Conservation (phyloP, 2,797 vertebrate species). For the Scarus forsteni region DNA sequence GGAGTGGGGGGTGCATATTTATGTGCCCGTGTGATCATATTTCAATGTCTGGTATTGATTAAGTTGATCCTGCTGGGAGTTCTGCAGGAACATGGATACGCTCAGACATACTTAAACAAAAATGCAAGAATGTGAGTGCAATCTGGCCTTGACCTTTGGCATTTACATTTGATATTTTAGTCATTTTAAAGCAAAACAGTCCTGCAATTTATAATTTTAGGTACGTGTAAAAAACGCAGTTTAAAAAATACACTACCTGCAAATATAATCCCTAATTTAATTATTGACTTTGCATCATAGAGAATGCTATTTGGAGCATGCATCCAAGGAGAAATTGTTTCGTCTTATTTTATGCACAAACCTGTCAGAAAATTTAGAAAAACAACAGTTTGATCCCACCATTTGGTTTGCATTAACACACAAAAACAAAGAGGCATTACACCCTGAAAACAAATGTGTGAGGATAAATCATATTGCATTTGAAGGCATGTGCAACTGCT, state of each 20-base stretch:
- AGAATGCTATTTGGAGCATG: neutral
- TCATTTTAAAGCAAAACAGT: neutral
- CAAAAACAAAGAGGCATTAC: conserved; percentile 22
- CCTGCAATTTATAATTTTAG: neutral
- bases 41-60: conserved; percentile 76
- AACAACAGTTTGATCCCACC: neutral
- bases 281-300: neutral
- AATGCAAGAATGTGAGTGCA: conserved; percentile 12
- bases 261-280: neutral
- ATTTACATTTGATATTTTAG: conserved; percentile 7
- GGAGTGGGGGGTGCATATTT: conserved; percentile 48
- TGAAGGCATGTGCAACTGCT: conserved; percentile 57
- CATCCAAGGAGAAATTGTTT: neutral
- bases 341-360: neutral
- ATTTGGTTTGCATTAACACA: conserved; percentile 9
- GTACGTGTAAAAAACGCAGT: neutral
- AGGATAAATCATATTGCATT: conserved; percentile 31
- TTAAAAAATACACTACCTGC: neutral
- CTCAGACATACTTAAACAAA: neutral
- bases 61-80: conserved; percentile 35
- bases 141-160: conserved; percentile 41
- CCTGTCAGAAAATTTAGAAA: neutral
- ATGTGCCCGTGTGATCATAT: conserved; percentile 71
- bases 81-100: conserved; percentile 8
- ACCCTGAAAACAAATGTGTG: conserved; percentile 9